Conservation (phyloP, 2,888 invertebrate genomes). For the Calameuta idolon region DNA sequence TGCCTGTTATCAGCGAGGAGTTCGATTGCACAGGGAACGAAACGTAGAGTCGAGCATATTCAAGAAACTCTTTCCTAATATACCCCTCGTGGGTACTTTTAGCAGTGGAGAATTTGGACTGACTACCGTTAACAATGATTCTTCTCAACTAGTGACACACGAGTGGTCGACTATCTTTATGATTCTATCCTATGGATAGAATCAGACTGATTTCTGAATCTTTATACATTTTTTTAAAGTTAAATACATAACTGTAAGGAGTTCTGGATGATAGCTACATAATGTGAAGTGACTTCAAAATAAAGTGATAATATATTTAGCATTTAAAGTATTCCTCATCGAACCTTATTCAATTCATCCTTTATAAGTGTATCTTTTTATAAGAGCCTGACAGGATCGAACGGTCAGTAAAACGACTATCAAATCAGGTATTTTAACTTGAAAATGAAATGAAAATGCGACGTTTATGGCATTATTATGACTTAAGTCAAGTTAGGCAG, state of each 20-base stretch:
- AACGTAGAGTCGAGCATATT: slow-evolving; percentile 54
- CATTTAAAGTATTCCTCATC: not conserved
- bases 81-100: slow-evolving; percentile 55
- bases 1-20: slow-evolving; percentile 52
- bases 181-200: slow-evolving; percentile 53
- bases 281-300: not conserved
- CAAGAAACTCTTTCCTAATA: slow-evolving; percentile 53
- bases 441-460: not conserved
- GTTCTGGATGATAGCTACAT: not conserved
- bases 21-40: slow-evolving; percentile 33
- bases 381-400: not conserved
- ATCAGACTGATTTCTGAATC: not conserved
- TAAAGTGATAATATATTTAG: slow-evolving; percentile 7
- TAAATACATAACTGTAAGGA: not conserved
- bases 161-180: slow-evolving; percentile 52
- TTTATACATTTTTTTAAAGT: not conserved
- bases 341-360: not conserved
- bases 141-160: slow-evolving; percentile 10
- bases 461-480: not conserved
- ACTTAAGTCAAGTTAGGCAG: not conserved
- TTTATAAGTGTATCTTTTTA: not conserved
- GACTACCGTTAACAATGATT: slow-evolving; percentile 7
- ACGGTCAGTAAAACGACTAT: not conserved
- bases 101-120: slow-evolving; percentile 59
- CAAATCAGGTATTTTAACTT: not conserved